phyloP scores from a whole-genome alignment of 2,797 vertebrate species.

The Enteromius trimaculatus region DNA sequence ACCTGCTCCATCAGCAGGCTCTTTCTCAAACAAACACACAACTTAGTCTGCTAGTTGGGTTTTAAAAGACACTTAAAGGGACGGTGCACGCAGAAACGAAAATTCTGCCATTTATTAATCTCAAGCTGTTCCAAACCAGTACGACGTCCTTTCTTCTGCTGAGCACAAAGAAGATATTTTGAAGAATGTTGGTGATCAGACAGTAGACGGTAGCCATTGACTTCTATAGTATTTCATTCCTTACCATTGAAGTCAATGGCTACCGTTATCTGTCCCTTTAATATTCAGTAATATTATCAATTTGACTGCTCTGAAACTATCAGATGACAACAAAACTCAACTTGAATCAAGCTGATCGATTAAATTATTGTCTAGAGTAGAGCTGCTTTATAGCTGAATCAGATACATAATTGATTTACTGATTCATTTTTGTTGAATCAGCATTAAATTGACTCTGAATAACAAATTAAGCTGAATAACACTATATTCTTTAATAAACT shows the following conservation, averaged over 20 bases:
- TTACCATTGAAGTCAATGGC: not conserved
- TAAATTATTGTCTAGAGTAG: not conserved
- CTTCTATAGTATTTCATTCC: not conserved
- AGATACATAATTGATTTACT: not conserved
- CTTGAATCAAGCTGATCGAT: not conserved
- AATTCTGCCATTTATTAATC: not conserved
- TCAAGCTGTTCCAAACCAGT: not conserved
- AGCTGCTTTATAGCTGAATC: not conserved
- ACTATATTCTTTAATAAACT: not conserved
- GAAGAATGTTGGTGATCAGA: not conserved
- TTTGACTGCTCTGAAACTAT: not conserved
- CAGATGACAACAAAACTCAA: not conserved
- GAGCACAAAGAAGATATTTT: not conserved
- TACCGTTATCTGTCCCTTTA: not conserved
- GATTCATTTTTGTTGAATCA: not conserved
- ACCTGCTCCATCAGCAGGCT: conserved; percentile 65
- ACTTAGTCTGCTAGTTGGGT: not conserved
- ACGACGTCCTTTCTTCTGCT: not conserved
- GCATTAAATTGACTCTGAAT: not conserved
- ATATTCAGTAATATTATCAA: not conserved
- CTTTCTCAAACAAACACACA: not conserved
- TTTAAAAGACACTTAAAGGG: not conserved
- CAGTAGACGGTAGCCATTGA: not conserved
- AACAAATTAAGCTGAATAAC: not conserved
- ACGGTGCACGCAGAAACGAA: not conserved